These are phyloP conservation scores for Pemphigus obesinymphae DNA, from an alignment of 1,140 invertebrate genomes.

Conservation along the genomic window DNA sequence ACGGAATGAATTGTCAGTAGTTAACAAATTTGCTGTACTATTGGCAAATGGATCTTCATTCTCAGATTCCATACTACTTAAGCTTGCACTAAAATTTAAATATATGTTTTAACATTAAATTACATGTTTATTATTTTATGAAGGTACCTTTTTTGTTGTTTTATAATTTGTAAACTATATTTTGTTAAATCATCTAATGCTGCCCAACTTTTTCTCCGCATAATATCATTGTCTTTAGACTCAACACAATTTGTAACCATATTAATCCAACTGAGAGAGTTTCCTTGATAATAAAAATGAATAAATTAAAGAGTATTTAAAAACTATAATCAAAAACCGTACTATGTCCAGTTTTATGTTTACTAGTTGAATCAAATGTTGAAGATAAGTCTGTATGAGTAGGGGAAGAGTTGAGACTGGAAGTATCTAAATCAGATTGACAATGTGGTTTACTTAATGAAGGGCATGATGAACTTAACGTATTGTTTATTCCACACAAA, in stretches of 20 bases:
- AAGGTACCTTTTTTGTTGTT: constrained; percentile 57
- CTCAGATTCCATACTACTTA: constrained; percentile 70
- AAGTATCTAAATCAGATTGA: constrained; percentile 53
- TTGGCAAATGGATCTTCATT: constrained; percentile 59
- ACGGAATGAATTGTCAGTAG: constrained; percentile 49
- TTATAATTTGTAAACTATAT: constrained; percentile 52
- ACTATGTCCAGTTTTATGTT: constrained; percentile 42
- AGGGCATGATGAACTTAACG: constrained; percentile 71
- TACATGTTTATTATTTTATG: not conserved
- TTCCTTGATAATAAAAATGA: constrained; percentile 39
- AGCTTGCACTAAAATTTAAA: constrained; percentile 57
- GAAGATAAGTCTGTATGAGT: constrained; percentile 49
- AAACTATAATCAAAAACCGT: constrained; percentile 15
- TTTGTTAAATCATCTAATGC: constrained; percentile 62
- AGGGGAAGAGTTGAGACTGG: constrained; percentile 54
- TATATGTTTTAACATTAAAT: not conserved
- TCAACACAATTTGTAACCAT: constrained; percentile 32
- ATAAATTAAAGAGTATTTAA: not conserved
- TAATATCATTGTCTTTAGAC: constrained; percentile 51
- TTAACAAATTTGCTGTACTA: constrained; percentile 53
- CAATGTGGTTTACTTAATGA: constrained; percentile 57
- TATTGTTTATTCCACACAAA: constrained; percentile 46
- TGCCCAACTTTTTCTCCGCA: constrained; percentile 74
- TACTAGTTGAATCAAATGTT: constrained; percentile 48
- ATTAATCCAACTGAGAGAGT: constrained; percentile 46